These are phyloP conservation scores for Pseudococcus jackbeardsleyi DNA, from an alignment of 2,888 invertebrate species.

Conservation along the genomic window DNA sequence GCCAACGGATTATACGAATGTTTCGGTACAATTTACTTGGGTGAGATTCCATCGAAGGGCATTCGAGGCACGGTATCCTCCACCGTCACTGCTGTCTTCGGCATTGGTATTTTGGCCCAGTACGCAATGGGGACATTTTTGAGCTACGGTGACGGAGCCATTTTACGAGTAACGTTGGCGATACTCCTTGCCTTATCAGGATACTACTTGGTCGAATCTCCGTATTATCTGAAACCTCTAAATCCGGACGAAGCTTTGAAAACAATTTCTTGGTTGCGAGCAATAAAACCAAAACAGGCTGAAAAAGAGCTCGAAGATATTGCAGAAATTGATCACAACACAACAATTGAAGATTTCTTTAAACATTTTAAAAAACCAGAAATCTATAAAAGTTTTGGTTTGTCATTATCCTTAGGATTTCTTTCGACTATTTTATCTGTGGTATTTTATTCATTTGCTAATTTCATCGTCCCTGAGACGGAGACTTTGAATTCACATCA, in stretches of 20 bases:
- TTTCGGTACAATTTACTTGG: conserved; percentile 67
- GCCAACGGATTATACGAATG: conserved; percentile 67
- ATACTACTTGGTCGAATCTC: conserved; percentile 67
- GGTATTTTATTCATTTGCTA: background rate
- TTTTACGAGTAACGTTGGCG: conserved; percentile 66
- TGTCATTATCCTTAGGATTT: background rate
- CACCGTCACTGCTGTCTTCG: conserved; percentile 66
- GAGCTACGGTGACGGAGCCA: conserved; percentile 66
- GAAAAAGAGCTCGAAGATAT: background rate
- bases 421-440: background rate
- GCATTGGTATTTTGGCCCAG: conserved; percentile 67
- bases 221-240: conserved; percentile 65
- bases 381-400: background rate
- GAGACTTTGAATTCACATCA: conserved; percentile 58
- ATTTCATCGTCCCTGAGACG: conserved; percentile 24
- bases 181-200: conserved; percentile 64
- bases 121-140: conserved; percentile 67
- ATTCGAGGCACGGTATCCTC: conserved; percentile 67
- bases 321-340: too few relatives aligned
- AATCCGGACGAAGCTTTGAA: conserved; percentile 63
- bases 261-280: background rate
- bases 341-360: background rate
- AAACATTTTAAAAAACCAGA: conserved; percentile 23
- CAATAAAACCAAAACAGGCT: background rate
- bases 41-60: conserved; percentile 66